Conservation (phyloP, 2,888 invertebrate genomes). For the Leuctra nigra region DNA sequence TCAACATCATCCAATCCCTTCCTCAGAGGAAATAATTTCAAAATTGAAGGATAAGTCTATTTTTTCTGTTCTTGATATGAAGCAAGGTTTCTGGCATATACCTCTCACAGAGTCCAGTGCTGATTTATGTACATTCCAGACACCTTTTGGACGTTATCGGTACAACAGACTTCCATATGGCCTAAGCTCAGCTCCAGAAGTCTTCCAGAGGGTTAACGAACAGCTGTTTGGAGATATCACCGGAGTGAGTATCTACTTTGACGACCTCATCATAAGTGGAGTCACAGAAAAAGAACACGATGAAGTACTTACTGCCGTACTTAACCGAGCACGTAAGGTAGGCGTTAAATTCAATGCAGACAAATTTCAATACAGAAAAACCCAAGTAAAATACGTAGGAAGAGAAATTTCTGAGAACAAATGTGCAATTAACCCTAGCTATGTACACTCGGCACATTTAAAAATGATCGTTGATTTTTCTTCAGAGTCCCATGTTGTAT, state of each 20-base stretch:
- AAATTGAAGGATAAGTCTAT: neutral
- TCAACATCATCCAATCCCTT: neutral
- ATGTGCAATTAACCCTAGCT: too few species aligned
- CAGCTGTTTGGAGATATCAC: slow-evolving; percentile 24
- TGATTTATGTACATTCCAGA: slow-evolving; percentile 21
- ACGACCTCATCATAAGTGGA: slow-evolving; percentile 26
- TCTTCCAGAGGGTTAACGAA: slow-evolving; percentile 21
- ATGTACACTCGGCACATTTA: too few species aligned
- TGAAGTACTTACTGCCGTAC: slow-evolving; percentile 10
- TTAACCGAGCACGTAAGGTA: neutral
- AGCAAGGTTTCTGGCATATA: slow-evolving; percentile 21
- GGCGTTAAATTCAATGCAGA: slow-evolving; percentile 17
- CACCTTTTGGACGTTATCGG: slow-evolving; percentile 20
- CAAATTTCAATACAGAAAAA: slow-evolving; percentile 9
- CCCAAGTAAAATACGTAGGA: slow-evolving; percentile 1
- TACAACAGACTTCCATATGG: slow-evolving; percentile 24
- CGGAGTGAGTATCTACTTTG: slow-evolving; percentile 21
- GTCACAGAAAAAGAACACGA: slow-evolving; percentile 22
- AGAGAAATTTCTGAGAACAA: neutral
- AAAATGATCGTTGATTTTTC: too few species aligned
- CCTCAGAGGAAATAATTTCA: neutral
- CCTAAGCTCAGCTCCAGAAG: slow-evolving; percentile 19
- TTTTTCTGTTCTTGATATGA: slow-evolving; percentile 21
- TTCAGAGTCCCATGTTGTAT: too few species aligned
- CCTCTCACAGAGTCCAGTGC: slow-evolving; percentile 14